Evolutionary conservation across 2,888 invertebrate species (phyloP), one percentile per base, ranked within the genome.

Genomic region (Prosopocoilus inquinatus): DNA sequence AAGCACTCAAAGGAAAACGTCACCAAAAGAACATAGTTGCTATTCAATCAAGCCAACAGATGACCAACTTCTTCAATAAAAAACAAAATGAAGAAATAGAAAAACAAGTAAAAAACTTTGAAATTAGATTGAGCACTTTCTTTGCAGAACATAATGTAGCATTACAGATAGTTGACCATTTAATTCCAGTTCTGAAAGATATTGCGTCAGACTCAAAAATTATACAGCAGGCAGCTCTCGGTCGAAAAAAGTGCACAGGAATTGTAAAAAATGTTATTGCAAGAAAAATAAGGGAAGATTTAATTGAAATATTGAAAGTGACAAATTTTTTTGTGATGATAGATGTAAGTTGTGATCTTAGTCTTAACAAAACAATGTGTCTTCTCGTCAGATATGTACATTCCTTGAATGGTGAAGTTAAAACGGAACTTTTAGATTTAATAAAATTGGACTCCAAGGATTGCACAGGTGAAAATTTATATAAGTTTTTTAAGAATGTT

Each of bases 71-170:
- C 36, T 35, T 35, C 11, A 35, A 2, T 11, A 35, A 35, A 9
- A 35, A 16, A 16, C 3, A 16, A 16, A 16, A 16, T 16, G 16
- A 16, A 16, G 16, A 16, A 3, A 16, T 16, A 35, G 36, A 35
- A 35, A 35, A 35, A n/a, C 36, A 11, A 35, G 11, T 35, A 2
- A 9, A 11, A 11, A 35, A 35, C 36, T 35, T 35, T 16, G 59
- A 59, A 45, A 50, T 51, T 15, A 55, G 49, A 35, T 15, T 55
- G 2, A 36, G 39, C 35, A 47, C 44, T 9, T 57, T 60, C 11
- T 57, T 60, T 56, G 60, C 60, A 11, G 52, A 57, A 46, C 58
- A 60, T 36, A 60, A 60, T 39, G 20, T 16, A 16, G 55, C 36
- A 5, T 50, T 60, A 46, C 47, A 51, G 11, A 35, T 55, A 13